Base-by-base conservation (phyloP, 2,113 vertebrate species). In the Mobula birostris region DNA sequence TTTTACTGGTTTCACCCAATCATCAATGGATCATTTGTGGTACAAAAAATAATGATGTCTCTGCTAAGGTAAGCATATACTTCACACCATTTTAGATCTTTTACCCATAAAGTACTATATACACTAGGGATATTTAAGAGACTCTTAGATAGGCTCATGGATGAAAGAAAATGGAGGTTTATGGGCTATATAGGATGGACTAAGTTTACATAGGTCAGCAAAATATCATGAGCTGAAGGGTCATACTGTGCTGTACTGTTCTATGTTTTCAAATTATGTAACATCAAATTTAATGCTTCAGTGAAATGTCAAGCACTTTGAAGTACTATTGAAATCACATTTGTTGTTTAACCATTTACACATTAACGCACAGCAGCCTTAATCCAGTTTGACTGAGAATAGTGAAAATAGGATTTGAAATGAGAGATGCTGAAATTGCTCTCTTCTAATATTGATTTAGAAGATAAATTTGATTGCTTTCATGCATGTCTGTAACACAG, bases 1-100 rank as follows among this genome's bases (percentile, higher is more conserved):
- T 96, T 3, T 94, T 97, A 1, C 94, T 95, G 0, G 95, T 96
- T 94, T 97, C 97, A 80, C 97, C 96, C 6, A 96, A 97, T 96
- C 95, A 90, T 63, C 96, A 96, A 94, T 97, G 96, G 96, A 95
- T 96, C 27, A 40, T 80, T 17, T 94, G 95, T 63, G 95, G 94
- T 8, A 96, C 95, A 0, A 95, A 94, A 77, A 95, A 72, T 70
- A 76, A 85, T 68, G 95, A 95, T 83, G 76, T 95, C 24, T 95
- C 95, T 94, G 96, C 95, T 83, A 97, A 97, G 97, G 97, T 96
- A 95, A 95, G 29, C 5, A 15, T 15, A 27, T 63, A 15, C 15
- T 15, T n/a, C 85, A 19, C 17, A 63, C 32, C 7, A 4, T 66
- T 32, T 15, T 36, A 90, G 63, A 0, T 19, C n/a, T 90, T 68